Evolutionary conservation across 1,140 invertebrate species (phyloP).

Genomic region (Cherax quadricarinatus): DNA sequence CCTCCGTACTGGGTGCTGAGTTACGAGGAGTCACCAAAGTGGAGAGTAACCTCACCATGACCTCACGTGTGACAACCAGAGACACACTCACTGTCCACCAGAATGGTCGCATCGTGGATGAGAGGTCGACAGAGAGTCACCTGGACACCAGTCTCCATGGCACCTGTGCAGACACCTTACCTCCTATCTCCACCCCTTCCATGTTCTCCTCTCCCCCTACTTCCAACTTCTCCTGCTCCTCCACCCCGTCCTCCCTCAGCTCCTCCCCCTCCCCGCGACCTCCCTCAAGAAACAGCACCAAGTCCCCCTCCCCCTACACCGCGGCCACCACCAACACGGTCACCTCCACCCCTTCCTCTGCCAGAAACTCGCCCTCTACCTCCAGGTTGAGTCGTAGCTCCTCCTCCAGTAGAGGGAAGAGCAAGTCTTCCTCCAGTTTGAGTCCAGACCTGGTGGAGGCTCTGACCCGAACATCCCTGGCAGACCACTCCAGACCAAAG

Average conservation of each 20-base stretch:
- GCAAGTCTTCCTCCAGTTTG: not conserved
- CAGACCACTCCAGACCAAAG: constrained; percentile 23
- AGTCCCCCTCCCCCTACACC: constrained; percentile 52
- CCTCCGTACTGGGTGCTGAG: constrained; percentile 67
- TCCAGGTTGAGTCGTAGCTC: constrained; percentile 39
- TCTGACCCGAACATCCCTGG: constrained; percentile 31
- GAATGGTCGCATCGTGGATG: constrained; percentile 84
- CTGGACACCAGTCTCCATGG: constrained; percentile 76
- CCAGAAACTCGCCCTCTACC: constrained; percentile 22
- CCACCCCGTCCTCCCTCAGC: constrained; percentile 35
- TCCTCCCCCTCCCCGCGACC: constrained; percentile 50
- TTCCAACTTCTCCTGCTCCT: constrained; percentile 17
- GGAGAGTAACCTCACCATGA: constrained; percentile 85
- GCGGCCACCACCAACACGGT: constrained; percentile 10
- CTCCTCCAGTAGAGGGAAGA: constrained; percentile 30
- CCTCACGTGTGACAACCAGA: constrained; percentile 84
- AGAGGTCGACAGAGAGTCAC: constrained; percentile 84
- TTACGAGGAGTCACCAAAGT: constrained; percentile 75
- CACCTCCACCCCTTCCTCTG: constrained; percentile 4
- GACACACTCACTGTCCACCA: constrained; percentile 85
- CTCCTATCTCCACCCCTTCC: not conserved
- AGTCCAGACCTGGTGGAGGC: constrained; percentile 54
- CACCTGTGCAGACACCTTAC: constrained; percentile 47
- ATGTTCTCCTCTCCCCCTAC: constrained; percentile 23
- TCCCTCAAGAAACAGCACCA: constrained; percentile 58